Evolutionary conservation across 2,113 vertebrate genomes (phyloP).

Genomic region (Motacilla tschutschensis): DNA sequence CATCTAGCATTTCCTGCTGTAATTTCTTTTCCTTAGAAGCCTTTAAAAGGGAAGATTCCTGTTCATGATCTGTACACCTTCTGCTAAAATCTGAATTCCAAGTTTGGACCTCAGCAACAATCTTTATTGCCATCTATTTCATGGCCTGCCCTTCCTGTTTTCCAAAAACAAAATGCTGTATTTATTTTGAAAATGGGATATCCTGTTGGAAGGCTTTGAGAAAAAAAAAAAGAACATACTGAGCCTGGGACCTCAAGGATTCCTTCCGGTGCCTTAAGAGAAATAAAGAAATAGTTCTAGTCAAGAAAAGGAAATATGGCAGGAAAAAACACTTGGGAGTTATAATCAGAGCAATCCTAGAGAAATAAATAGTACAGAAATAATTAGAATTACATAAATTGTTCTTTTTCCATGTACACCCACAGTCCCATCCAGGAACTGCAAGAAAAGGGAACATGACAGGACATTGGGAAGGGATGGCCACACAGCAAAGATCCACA

Average conservation of each 20-base stretch:
- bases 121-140: conserved; percentile 40
- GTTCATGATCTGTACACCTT: background rate
- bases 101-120: conserved; percentile 23
- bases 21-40: conserved; percentile 6
- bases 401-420: background rate
- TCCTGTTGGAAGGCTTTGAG: conserved; percentile 55
- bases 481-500: background rate
- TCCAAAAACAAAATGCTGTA: conserved; percentile 36
- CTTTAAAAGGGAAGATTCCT: background rate
- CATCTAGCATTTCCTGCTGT: conserved; percentile 5
- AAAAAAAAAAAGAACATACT: background rate
- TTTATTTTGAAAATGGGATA: conserved; percentile 60
- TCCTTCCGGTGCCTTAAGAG: conserved; percentile 36
- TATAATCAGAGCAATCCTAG: background rate
- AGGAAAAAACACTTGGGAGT: conserved; percentile 35
- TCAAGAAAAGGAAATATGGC: conserved; percentile 18
- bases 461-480: background rate
- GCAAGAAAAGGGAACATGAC: background rate
- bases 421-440: background rate
- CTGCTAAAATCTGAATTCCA: conserved; percentile 21
- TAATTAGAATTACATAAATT: background rate
- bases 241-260: conserved; percentile 16
- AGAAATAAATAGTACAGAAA: conserved; percentile 31
- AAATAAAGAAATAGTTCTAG: conserved; percentile 10
- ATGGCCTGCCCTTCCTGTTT: conserved; percentile 62